These are phyloP conservation scores for Aphyosemion australe DNA, from an alignment of 2,113 vertebrate genomes.

Conservation along the genomic window DNA sequence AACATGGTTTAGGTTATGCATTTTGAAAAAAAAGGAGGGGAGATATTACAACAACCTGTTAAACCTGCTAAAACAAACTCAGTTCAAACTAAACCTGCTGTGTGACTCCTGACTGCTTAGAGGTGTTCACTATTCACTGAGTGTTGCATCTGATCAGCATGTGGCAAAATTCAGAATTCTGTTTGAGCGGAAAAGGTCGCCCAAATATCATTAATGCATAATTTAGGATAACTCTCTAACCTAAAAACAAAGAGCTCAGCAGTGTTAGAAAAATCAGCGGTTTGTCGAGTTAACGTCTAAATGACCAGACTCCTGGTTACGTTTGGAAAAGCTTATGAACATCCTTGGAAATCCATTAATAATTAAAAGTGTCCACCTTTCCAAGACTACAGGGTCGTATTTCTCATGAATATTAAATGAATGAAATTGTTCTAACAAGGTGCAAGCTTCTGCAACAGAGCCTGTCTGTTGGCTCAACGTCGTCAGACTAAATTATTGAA, in stretches of 20 bases:
- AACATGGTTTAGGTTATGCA: constrained; percentile 89
- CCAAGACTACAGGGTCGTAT: constrained; percentile 62
- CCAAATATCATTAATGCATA: constrained; percentile 59
- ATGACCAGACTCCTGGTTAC: constrained; percentile 12
- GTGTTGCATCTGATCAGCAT: constrained; percentile 39
- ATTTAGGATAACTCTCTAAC: constrained; percentile 31
- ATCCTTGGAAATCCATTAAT: constrained; percentile 64
- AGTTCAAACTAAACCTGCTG: background rate
- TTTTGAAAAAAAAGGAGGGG: constrained; percentile 81
- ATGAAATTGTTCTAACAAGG: constrained; percentile 64
- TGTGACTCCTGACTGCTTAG: background rate
- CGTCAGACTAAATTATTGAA: constrained; percentile 72
- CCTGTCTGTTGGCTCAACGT: constrained; percentile 39
- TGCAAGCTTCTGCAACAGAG: constrained; percentile 57
- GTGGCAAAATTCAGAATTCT: constrained; percentile 49
- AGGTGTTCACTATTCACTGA: constrained; percentile 19
- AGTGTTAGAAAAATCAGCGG: constrained; percentile 13
- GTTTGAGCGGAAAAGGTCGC: constrained; percentile 57
- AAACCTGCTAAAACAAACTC: constrained; percentile 29
- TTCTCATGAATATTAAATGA: constrained; percentile 72
- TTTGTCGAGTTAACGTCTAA: constrained; percentile 11
- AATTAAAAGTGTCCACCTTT: constrained; percentile 55
- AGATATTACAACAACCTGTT: constrained; percentile 92
- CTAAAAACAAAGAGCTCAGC: constrained; percentile 25
- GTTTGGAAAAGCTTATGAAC: constrained; percentile 29